These are phyloP conservation scores for Drosophila nasuta DNA, from an alignment of 1,140 invertebrate genomes.

Conservation along the genomic window DNA sequence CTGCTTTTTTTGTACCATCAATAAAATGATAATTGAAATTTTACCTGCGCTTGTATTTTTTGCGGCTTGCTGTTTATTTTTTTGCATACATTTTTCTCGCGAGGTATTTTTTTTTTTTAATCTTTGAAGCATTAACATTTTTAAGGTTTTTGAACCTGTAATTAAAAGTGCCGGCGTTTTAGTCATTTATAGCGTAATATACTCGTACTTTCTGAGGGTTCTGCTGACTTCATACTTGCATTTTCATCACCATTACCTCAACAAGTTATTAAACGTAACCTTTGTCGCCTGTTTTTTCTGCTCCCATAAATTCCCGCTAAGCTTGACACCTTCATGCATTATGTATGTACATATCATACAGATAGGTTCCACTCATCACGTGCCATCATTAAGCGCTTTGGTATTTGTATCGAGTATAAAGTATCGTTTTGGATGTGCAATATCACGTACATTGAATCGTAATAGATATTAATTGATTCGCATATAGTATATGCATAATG, in stretches of 20 bases:
- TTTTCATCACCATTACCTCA: constrained; percentile 44
- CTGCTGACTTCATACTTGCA: constrained; percentile 33
- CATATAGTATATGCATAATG: constrained; percentile 26
- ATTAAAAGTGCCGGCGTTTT: constrained; percentile 15
- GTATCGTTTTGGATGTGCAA: constrained; percentile 29
- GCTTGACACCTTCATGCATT: constrained; percentile 60
- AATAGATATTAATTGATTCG: constrained; percentile 49
- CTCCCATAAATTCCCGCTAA: constrained; percentile 63
- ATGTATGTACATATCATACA: neutral
- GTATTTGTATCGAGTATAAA: constrained; percentile 32
- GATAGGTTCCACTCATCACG: constrained; percentile 49
- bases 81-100: constrained; percentile 29
- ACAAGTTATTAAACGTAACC: constrained; percentile 29
- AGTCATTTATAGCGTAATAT: neutral
- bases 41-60: constrained; percentile 52
- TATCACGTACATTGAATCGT: constrained; percentile 61
- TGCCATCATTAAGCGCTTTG: constrained; percentile 49
- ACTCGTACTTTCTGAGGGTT: constrained; percentile 16
- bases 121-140: constrained; percentile 52
- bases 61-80: constrained; percentile 24
- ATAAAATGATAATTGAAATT: constrained; percentile 73
- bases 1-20: constrained; percentile 58
- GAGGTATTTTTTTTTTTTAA: constrained; percentile 30
- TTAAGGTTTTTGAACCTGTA: constrained; percentile 67
- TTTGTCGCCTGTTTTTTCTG: constrained; percentile 20